Conservation (phyloP, 2,888 invertebrate genomes). For the Drosophila nr. perissopoda region DNA sequence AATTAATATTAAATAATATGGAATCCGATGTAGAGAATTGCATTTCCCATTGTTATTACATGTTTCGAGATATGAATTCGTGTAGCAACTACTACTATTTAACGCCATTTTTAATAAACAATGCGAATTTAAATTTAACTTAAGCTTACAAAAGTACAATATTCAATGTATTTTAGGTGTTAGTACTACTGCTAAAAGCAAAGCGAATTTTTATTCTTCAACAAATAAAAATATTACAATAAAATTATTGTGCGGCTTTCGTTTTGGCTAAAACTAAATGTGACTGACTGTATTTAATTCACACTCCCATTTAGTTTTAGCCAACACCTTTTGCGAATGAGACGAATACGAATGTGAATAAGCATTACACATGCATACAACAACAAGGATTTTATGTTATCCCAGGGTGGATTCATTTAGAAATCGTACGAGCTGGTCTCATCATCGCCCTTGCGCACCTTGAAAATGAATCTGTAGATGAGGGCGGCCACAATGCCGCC, state of each 20-base stretch:
- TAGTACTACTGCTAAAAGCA: slow-evolving; percentile 58
- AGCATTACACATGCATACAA: slow-evolving; percentile 44
- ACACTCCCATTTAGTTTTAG: not conserved
- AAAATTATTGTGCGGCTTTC: slow-evolving; percentile 32
- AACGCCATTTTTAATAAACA: slow-evolving; percentile 24
- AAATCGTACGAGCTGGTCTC: slow-evolving; percentile 92
- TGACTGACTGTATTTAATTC: not conserved
- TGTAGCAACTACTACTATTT: slow-evolving; percentile 21
- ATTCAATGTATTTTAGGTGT: slow-evolving; percentile 49
- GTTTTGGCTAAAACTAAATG: slow-evolving; percentile 23
- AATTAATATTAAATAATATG: slow-evolving; percentile 51
- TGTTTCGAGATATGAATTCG: slow-evolving; percentile 52
- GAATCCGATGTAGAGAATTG: slow-evolving; percentile 18
- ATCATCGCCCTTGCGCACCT: slow-evolving; percentile 89
- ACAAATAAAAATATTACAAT: slow-evolving; percentile 74
- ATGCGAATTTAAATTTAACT: slow-evolving; percentile 63
- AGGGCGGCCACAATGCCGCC: slow-evolving; percentile 91
- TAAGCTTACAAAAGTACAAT: slow-evolving; percentile 65
- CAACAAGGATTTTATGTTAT: slow-evolving; percentile 40
- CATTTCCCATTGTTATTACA: slow-evolving; percentile 25
- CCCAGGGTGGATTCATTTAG: slow-evolving; percentile 81
- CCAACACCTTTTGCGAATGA: slow-evolving; percentile 28
- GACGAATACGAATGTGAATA: slow-evolving; percentile 39
- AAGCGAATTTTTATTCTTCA: slow-evolving; percentile 66
- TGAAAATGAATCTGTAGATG: slow-evolving; percentile 89